A percentile compares a stretch with the other conserved stretches of the same genome.
phyloP scores from a whole-genome alignment of 2,797 vertebrate genomes.

The Eulemur rubriventer region DNA sequence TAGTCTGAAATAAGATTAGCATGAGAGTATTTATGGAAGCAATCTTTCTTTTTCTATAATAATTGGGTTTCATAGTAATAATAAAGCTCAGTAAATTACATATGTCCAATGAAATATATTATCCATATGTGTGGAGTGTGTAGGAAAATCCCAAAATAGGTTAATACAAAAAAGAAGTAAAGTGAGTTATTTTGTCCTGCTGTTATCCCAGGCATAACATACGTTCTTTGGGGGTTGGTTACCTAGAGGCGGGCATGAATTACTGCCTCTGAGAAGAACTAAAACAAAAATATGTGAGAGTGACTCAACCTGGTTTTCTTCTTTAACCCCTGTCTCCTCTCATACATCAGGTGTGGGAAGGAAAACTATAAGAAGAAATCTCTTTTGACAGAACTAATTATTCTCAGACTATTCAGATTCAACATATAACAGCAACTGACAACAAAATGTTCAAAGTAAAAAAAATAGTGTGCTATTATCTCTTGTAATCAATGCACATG shows the following conservation, averaged over 20 bases:
- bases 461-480: neutral
- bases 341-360: neutral
- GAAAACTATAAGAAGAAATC: neutral
- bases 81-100: slow-evolving; percentile 34
- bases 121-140: slow-evolving; percentile 19
- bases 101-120: slow-evolving; percentile 44
- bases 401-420: neutral
- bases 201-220: neutral
- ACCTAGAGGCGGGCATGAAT: neutral
- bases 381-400: neutral
- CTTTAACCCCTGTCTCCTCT: neutral
- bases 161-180: slow-evolving; percentile 17
- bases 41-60: slow-evolving; percentile 53
- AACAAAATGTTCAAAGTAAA: neutral
- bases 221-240: neutral
- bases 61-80: slow-evolving; percentile 54
- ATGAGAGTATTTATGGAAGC: neutral
- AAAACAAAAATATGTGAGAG: neutral
- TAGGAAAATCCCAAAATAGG: slow-evolving; percentile 47
- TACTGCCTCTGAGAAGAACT: neutral
- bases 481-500: neutral
- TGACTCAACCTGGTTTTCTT: neutral
- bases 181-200: neutral
- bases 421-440: too few relatives aligned
- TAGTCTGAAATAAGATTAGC: slow-evolving; percentile 35